These are phyloP conservation scores for Hydrotaea cyrtoneurina DNA, from an alignment of 2,888 invertebrate genomes.

Conservation along the genomic window DNA sequence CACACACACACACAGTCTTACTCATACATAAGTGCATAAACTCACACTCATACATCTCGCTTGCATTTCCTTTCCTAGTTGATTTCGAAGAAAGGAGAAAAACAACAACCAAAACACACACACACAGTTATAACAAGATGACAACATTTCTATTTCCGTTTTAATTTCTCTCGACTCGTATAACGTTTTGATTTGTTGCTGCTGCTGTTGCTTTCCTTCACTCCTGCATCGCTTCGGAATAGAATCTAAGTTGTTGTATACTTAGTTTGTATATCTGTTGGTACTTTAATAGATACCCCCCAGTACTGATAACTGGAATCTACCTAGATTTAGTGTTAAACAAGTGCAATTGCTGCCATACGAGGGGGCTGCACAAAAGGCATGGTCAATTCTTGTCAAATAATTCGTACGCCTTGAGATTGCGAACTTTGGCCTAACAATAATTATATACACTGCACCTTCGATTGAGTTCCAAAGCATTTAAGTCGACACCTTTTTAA, in stretches of 20 bases:
- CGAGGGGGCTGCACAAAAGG: neutral
- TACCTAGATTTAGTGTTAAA: neutral
- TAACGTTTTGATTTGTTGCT: slow-evolving; percentile 45
- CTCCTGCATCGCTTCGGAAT: neutral
- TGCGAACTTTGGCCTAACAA: no score
- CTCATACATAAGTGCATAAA: neutral
- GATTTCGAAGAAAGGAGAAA: neutral
- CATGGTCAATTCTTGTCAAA: no score
- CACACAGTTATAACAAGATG: slow-evolving; percentile 43
- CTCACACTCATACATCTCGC: neutral
- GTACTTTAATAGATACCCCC: neutral
- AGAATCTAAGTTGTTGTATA: neutral
- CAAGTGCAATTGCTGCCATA: slow-evolving; percentile 7
- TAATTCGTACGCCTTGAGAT: no score
- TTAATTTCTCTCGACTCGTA: slow-evolving; percentile 51
- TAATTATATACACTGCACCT: no score
- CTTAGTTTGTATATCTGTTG: neutral
- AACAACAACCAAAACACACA: no score
- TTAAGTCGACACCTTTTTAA: no score
- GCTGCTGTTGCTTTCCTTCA: neutral
- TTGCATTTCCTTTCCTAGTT: no score
- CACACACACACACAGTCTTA: neutral
- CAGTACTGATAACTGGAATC: neutral
- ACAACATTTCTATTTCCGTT: slow-evolving; percentile 59
- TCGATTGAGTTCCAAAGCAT: no score